Conservation (phyloP, 2,113 vertebrate genomes). For the Pimephales promelas region DNA sequence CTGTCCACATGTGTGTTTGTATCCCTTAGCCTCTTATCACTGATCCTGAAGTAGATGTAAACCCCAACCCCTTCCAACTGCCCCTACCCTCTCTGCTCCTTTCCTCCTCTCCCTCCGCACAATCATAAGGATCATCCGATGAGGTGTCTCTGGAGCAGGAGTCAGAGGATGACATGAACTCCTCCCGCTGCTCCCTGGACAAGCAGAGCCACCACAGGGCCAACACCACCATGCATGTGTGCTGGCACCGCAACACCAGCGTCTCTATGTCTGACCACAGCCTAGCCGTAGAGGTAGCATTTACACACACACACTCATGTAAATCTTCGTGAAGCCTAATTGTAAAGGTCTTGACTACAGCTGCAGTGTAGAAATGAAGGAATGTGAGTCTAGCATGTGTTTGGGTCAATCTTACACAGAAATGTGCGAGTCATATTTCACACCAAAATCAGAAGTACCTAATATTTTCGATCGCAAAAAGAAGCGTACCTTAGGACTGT, state of each 20-base stretch:
- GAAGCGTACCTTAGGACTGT: too few relatives aligned
- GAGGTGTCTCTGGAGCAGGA: conserved; percentile 88
- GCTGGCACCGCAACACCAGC: conserved; percentile 95
- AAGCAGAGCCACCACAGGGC: conserved; percentile 87
- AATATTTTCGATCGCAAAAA: not conserved
- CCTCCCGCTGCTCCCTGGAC: conserved; percentile 82
- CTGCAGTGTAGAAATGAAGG: not conserved
- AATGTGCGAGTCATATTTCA: not conserved
- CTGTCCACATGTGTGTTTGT: conserved; percentile 50
- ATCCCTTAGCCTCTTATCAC: not conserved
- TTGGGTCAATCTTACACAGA: not conserved
- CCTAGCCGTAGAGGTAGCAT: conserved; percentile 89
- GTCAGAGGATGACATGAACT: conserved; percentile 84
- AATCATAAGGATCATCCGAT: conserved; percentile 82
- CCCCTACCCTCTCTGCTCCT: conserved; percentile 50
- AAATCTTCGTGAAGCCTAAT: not conserved
- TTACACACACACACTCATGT: conserved; percentile 33
- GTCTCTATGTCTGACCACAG: conserved; percentile 94
- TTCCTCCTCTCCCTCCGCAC: conserved; percentile 40
- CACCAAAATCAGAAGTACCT: not conserved
- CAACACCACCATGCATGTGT: conserved; percentile 93
- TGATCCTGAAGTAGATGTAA: conserved; percentile 40
- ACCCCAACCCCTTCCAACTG: conserved; percentile 24
- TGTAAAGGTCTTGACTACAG: not conserved
- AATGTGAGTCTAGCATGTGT: not conserved